Conservation (phyloP, 2,797 vertebrate genomes). For the Geotrypetes seraphini region DNA sequence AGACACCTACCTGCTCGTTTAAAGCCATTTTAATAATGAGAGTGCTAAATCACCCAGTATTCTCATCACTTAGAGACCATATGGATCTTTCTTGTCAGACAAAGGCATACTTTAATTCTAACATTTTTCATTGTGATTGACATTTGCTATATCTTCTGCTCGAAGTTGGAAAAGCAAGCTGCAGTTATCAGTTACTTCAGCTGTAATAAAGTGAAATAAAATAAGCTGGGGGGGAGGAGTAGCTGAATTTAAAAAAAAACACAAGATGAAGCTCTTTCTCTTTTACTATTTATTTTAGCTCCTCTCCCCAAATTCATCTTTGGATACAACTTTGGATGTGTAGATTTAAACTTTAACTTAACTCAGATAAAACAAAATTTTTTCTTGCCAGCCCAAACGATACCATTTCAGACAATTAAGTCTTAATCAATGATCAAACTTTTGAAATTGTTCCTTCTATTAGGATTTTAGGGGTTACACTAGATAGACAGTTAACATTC, state of each 20-base stretch:
- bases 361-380: too few species aligned
- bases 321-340: too few species aligned
- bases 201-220: slow-evolving; percentile 16
- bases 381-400: too few species aligned
- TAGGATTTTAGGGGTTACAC: too few species aligned
- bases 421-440: too few species aligned
- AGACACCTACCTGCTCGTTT: slow-evolving; percentile 16
- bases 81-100: slow-evolving; percentile 11
- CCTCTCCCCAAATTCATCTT: too few species aligned
- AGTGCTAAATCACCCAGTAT: slow-evolving; percentile 10
- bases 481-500: too few species aligned
- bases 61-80: slow-evolving; percentile 4
- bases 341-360: too few species aligned
- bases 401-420: too few species aligned
- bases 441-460: too few species aligned
- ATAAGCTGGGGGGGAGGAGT: slow-evolving; percentile 13
- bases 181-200: slow-evolving; percentile 3
- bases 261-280: too few species aligned
- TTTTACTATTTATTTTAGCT: too few species aligned
- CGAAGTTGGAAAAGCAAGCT: slow-evolving; percentile 9
- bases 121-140: slow-evolving; percentile 36
- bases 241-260: slow-evolving; percentile 12
- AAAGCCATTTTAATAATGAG: neutral
- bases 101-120: slow-evolving; percentile 15
- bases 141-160: slow-evolving; percentile 18